Evolutionary conservation across 2,797 vertebrate species (phyloP).

Genomic region (Rhynchotus rufescens): DNA sequence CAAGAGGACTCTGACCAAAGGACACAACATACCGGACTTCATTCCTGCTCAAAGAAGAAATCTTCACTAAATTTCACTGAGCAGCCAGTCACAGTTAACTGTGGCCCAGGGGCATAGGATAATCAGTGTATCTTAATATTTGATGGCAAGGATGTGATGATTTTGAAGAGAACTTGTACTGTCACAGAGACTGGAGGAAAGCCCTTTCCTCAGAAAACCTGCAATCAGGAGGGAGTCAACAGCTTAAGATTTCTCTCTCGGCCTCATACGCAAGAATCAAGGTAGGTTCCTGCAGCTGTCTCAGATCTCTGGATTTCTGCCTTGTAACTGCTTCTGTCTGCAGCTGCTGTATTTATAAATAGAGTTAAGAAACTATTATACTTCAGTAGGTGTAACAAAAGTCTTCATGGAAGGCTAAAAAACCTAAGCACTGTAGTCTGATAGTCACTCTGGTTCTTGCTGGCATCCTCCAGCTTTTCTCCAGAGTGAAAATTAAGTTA

Average conservation of each 20-base stretch:
- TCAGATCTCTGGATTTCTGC: background rate
- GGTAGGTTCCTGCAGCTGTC: background rate
- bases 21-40: background rate
- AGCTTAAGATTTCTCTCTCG: background rate
- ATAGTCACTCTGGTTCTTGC: background rate
- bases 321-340: background rate
- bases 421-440: background rate
- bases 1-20: background rate
- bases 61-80: background rate
- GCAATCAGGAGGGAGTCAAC: background rate
- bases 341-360: background rate
- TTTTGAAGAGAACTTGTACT: background rate
- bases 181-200: background rate
- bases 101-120: background rate
- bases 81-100: background rate
- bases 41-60: background rate
- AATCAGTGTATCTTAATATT: background rate
- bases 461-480: background rate
- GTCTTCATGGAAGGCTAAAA: background rate
- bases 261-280: fast-evolving
- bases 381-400: background rate
- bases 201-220: background rate
- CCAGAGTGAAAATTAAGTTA: background rate
- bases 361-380: background rate
- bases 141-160: background rate